A percentile compares a stretch with the other conserved stretches of the same genome.
Evolutionary conservation across 2,797 vertebrate genomes (phyloP).

Genomic region (Esox masquinongy): DNA sequence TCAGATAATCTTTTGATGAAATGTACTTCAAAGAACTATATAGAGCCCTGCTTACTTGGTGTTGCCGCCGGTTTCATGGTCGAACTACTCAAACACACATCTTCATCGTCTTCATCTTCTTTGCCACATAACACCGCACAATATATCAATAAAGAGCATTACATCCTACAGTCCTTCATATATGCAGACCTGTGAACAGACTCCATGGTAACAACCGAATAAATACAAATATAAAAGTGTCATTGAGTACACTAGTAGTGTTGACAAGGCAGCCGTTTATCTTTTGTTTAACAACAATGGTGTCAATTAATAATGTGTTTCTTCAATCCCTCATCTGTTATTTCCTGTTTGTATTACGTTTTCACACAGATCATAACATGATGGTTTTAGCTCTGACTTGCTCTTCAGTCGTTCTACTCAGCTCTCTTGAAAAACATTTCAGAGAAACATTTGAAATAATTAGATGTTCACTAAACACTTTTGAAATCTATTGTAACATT

Average conservation of each 20-base stretch:
- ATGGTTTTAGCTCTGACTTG: not conserved
- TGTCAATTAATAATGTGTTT: conserved; percentile 60
- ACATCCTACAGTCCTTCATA: conserved; percentile 34
- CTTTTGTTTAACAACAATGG: conserved; percentile 59
- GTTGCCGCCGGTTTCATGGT: conserved; percentile 56
- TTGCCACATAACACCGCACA: conserved; percentile 25
- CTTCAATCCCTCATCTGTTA: conserved; percentile 35
- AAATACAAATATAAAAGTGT: conserved; percentile 48
- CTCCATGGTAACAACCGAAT: conserved; percentile 68
- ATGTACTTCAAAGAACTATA: conserved; percentile 59
- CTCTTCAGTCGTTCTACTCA: not conserved
- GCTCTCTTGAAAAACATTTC: not conserved
- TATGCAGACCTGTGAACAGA: conserved; percentile 48
- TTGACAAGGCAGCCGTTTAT: conserved; percentile 59
- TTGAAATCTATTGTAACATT: not conserved
- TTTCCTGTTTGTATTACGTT: conserved; percentile 22
- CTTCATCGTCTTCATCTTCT: not conserved
- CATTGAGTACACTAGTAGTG: conserved; percentile 44
- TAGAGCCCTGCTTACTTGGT: conserved; percentile 40
- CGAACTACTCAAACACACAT: conserved; percentile 33
- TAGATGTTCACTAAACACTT: not conserved
- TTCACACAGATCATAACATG: not conserved
- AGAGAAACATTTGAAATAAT: not conserved
- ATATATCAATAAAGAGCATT: conserved; percentile 52
- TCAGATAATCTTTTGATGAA: conserved; percentile 57